These are phyloP conservation scores for Syrmaticus mikado DNA, from an alignment of 2,113 vertebrate genomes.

Conservation along the genomic window DNA sequence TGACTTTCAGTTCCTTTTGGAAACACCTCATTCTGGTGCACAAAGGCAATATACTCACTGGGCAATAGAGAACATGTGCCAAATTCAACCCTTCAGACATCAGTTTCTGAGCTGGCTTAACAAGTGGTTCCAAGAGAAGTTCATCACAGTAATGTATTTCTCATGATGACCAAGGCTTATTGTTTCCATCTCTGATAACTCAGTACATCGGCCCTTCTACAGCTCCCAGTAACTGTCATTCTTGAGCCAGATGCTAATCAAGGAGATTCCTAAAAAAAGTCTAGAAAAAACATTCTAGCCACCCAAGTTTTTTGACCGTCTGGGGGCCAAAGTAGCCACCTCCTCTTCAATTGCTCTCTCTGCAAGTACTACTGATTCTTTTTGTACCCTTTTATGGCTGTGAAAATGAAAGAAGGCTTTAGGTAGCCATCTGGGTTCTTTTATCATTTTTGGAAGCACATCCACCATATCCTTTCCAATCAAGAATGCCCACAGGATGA, in stretches of 20 bases:
- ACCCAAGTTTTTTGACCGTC: background rate
- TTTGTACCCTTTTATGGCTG: background rate
- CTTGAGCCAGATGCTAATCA: background rate
- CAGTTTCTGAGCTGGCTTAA: background rate
- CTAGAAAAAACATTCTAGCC: background rate
- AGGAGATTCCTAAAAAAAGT: background rate
- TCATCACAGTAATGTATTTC: background rate
- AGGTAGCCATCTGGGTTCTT: background rate
- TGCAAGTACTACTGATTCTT: background rate
- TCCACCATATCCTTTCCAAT: background rate
- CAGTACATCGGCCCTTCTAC: background rate
- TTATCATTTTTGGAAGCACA: background rate
- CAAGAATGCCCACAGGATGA: background rate
- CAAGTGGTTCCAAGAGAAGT: background rate
- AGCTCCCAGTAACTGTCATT: background rate
- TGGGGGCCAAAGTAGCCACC: background rate
- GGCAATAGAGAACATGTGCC: fast-evolving
- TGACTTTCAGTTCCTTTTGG: background rate
- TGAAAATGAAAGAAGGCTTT: background rate
- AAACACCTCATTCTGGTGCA: background rate
- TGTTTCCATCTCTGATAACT: background rate
- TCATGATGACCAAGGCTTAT: background rate
- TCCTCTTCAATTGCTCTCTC: background rate
- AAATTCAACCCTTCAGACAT: background rate
- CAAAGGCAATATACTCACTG: background rate